Conservation (phyloP, 2,113 vertebrate genomes). For the Dermatemys mawii region DNA sequence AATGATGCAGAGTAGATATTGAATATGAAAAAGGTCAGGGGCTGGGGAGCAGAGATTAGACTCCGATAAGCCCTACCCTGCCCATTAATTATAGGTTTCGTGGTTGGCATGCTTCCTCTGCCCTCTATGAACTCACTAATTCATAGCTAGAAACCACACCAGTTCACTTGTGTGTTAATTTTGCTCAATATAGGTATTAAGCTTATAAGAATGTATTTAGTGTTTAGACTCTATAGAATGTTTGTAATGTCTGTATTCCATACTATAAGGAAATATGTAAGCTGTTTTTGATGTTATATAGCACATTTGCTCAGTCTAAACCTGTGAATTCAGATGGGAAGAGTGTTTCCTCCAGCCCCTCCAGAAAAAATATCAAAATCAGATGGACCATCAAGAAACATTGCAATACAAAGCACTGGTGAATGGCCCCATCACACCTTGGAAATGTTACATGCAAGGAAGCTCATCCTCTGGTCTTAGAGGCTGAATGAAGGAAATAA, state of each 20-base stretch:
- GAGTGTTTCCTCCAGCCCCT: neutral
- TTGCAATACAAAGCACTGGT: neutral
- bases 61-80: neutral
- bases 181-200: neutral
- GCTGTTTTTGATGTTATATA: neutral
- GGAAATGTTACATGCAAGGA: neutral
- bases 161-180: neutral
- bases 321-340: neutral
- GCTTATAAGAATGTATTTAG: neutral
- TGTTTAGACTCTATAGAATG: neutral
- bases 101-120: neutral
- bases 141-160: neutral
- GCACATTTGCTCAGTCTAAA: neutral
- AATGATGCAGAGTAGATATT: neutral
- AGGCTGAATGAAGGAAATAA: neutral
- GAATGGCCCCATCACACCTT: neutral
- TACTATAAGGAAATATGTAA: neutral
- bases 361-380: neutral
- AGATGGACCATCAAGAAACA: neutral
- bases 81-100: rapidly evolving
- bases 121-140: neutral
- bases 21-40: neutral
- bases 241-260: neutral
- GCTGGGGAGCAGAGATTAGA: neutral
- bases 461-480: neutral